Base-by-base conservation (phyloP, 2,113 vertebrate species). In the Myrmecobius fasciatus region DNA sequence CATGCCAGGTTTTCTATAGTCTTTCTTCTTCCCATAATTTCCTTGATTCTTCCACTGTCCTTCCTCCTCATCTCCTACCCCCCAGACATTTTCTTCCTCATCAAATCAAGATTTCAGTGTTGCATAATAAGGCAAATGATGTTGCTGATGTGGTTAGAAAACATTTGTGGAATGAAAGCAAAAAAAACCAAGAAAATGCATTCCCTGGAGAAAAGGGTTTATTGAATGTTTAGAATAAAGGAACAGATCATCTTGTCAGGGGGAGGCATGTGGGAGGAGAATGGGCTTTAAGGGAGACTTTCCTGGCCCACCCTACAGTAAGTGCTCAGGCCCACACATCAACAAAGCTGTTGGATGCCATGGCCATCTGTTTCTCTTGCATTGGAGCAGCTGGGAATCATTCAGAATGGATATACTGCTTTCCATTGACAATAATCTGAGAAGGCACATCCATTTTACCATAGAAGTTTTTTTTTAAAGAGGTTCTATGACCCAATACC, bases 381-480 rank as follows among this genome's bases (percentile, higher is more conserved):
- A 31, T 28, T 83, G 89, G 25, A 90, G 47, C 89, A 90, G 47
- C 89, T 90, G 89, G 89, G 89, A 90, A 8, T 51, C 89, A 26
- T 90, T 90, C 89, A 90, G 89, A 49, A 90, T 90, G 89, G 89
- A 90, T 31, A 31, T 25, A 47, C n/a, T 49, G 47, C 10, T 90
- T 90, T 90, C 89, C 89, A 90, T 90, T 90, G 89, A 90, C 89
- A 48, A 49, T 89, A 89, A 90, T 90, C 89, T 49, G 24, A 90
- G 89, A 48, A 90, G 47, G 48, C 89, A 90, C 28, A 48, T 90
- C 89, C 47, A 90, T 90, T 49, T 90, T 51, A 49, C 47, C 48
- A 51, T 12, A 25, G 89, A 48, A 51, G 47, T 51, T 48, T 3
- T 83, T 51, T 48, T 3, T 83, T 20, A 43, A 90, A 51, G 24